Evolutionary conservation across 2,888 invertebrate genomes (phyloP), one percentile per base, ranked within the genome.

Genomic region (Gymnosoma rotundatum): DNA sequence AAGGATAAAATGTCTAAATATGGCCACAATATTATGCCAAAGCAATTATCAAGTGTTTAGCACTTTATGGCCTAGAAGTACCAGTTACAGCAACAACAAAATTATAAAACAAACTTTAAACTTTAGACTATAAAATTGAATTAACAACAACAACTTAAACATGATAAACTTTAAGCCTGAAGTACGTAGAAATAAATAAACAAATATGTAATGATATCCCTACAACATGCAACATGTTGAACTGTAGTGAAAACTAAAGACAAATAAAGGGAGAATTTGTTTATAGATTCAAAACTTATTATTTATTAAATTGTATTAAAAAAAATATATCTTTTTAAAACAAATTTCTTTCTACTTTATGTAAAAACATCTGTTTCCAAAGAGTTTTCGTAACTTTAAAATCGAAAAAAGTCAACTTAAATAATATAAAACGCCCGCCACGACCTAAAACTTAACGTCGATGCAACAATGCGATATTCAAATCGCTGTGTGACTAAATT

Each of bases 51-150:
- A 81, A 84, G 84, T 84, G 84, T 84, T 84, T 78, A 81, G 84
- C 80, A 70, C 72, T 75, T 74, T 81, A 73, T 82, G 70, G 72
- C 67, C 78, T 69, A 75, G 42, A 83, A 72, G 74, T 79, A 74
- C 69, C 50, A 56, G 25, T 7, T 48, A 70, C 54, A 69, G 12
- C 10, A 56, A 72, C 54, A 70, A 14, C 38, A 61, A 58, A 61
- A 38, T 6, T 1, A 16, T 4, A 7, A 72, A 61, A 58, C 42
- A 75, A 72, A 60, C 67, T 84, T 74, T 74, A 81, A 84, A 84
- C 69, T 83, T 83, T 75, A 63, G 87, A 89, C 87, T 87, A 88
- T 89, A 87, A 90, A 90, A 90, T 90, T 90, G 89, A 90, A 90
- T 89, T 88, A 87, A 72, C 82, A 87, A 84, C 73, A 60, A 32